A percentile compares a stretch with the other conserved stretches of the same genome.
These are phyloP conservation scores for Strix uralensis DNA, from an alignment of 2,113 vertebrate genomes.

Conservation along the genomic window DNA sequence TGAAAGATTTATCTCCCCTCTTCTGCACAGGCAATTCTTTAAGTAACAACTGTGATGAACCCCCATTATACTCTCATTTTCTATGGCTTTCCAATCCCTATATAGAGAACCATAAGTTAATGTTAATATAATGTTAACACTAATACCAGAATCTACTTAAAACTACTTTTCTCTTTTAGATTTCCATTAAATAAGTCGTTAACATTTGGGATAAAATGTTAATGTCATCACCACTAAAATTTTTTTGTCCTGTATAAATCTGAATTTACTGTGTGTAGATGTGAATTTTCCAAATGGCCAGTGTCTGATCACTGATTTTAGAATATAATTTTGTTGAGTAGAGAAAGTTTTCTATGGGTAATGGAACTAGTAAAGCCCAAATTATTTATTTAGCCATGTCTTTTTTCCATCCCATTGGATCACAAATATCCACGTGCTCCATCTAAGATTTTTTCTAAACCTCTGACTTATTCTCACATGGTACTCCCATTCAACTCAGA, in stretches of 20 bases:
- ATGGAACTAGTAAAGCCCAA: neutral
- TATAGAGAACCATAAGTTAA: neutral
- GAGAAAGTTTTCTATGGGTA: neutral
- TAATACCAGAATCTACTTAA: neutral
- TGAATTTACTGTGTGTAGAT: neutral
- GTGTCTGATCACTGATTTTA: neutral
- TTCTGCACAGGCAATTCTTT: neutral
- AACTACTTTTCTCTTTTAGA: neutral
- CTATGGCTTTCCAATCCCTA: neutral
- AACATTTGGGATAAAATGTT: slow-evolving; percentile 9
- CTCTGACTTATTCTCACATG: neutral
- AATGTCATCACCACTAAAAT: neutral
- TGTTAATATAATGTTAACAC: neutral
- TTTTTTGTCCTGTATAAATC: neutral
- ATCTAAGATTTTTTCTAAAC: neutral
- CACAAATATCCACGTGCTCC: neutral
- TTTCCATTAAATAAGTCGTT: neutral
- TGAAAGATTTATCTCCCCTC: neutral
- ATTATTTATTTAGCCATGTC: neutral
- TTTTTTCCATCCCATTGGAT: neutral
- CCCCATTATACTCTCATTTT: neutral
- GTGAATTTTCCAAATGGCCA: neutral
- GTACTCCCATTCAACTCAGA: neutral
- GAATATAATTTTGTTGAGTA: neutral
- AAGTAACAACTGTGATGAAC: neutral